phyloP scores from a whole-genome alignment of 23 tunicate species.

The Ciona savignyi region DNA sequence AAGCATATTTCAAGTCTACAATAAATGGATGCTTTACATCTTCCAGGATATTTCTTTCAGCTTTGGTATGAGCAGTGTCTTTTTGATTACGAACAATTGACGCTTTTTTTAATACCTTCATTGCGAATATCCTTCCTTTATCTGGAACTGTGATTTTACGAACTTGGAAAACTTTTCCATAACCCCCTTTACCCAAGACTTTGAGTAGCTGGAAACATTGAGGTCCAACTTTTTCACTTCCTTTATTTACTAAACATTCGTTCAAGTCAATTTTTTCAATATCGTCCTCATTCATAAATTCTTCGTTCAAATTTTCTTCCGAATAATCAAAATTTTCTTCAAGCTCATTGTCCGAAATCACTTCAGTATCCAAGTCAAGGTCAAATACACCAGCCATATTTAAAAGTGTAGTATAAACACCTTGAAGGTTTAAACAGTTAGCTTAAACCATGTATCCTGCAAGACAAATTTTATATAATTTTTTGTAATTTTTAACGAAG shows the following conservation, averaged over 20 bases:
- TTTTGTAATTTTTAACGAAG: no score
- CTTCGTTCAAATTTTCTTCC: conserved; percentile 39
- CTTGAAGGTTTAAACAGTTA: no score
- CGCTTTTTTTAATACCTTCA: conserved; percentile 97
- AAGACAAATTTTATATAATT: no score
- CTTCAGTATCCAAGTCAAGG: conserved; percentile 68
- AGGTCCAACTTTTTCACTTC: conserved; percentile 72
- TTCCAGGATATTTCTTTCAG: conserved; percentile 95
- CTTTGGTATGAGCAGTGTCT: conserved; percentile 98
- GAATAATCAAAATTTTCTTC: conserved; percentile 38
- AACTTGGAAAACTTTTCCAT: conserved; percentile 97
- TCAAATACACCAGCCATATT: conserved; percentile 88
- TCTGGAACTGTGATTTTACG: conserved; percentile 75
- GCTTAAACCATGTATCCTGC: no score
- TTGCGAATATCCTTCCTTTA: conserved; percentile 69
- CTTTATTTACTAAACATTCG: conserved; percentile 69
- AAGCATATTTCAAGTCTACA: conserved; percentile 87
- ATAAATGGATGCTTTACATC: conserved; percentile 95
- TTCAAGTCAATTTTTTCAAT: conserved; percentile 72
- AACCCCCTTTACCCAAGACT: conserved; percentile 96
- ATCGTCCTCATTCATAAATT: conserved; percentile 50
- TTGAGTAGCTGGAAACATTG: conserved; percentile 84
- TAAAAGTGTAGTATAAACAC: no score
- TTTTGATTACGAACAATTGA: conserved; percentile 89
- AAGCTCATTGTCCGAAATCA: conserved; percentile 25